Evolutionary conservation across 1,140 invertebrate species (phyloP), one percentile per base, ranked within the genome.

Genomic region (Sinonovacula constricta): DNA sequence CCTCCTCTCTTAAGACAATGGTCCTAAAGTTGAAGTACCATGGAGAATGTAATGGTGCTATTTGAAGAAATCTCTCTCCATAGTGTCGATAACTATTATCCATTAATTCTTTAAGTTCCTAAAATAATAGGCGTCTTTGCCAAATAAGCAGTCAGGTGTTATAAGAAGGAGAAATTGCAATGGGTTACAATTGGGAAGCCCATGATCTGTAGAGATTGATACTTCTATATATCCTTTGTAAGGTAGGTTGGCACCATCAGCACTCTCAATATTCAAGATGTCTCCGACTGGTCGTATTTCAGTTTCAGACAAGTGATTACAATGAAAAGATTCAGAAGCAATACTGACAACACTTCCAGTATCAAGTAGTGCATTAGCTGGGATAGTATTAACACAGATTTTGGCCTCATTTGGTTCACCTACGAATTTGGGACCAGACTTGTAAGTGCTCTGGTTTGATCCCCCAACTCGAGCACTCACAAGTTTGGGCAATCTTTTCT

Each of bases 261-360:
- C 68, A 59, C 68, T 57, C 34, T 71, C 68, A 57, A 71, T 71
- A 33, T 59, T 51, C 12, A 71, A 24, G 4, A 71, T 57, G 15
- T 71, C 33, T 30, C 28, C 34, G 15, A 71, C 3, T 33, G 51
- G 53, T 28, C 59, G 30, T n/a, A 71, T 28, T 24, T 56, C 26
- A 14, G 59, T 24, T 34, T 36, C 22, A n/a, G 26, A 26, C 15
- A 71, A 36, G 22, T 71, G 18, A 22, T 33, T 54, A 28, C 22
- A 24, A 18, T 31, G 60, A 63, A 60, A 78, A 10, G 66, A 62
- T 54, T 63, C 75, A 53, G 54, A 51, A 10, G 62, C 4, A 51
- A 60, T 31, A 59, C 70, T 74, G 7, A 74, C 70, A 53, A 24
- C 28, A 60, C 70, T 74, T 2, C 70, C 70, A 10, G 70, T 74